A percentile compares a stretch with the other conserved stretches of the same genome.
phyloP scores from a whole-genome alignment of 1,140 invertebrate genomes.

The Anastrepha obliqua region DNA sequence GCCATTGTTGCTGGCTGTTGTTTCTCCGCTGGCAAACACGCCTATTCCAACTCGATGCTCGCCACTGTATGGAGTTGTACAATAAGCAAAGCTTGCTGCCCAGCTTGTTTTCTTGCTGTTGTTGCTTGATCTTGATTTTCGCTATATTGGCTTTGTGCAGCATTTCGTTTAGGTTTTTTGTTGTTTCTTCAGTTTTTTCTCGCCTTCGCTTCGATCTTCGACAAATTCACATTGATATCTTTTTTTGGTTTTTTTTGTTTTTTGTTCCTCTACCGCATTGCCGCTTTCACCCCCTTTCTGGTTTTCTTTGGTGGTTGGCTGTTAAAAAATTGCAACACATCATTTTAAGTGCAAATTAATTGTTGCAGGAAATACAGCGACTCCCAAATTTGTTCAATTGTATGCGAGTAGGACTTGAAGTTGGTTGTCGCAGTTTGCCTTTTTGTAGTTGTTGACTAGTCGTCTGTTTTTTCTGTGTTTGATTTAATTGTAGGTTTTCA shows the following conservation, averaged over 20 bases:
- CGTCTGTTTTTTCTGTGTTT: neutral
- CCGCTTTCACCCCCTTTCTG: neutral
- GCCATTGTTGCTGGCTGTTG: neutral
- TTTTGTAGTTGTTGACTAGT: neutral
- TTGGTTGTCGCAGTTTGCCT: neutral
- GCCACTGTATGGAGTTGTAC: neutral
- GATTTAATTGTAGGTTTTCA: neutral
- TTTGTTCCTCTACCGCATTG: neutral
- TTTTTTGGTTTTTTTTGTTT: neutral
- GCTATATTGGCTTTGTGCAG: constrained; percentile 7
- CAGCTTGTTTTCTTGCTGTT: constrained; percentile 9
- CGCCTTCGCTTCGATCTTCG: constrained; percentile 10
- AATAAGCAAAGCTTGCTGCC: neutral
- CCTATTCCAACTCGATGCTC: neutral
- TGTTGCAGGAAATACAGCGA: constrained; percentile 5
- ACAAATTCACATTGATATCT: constrained; percentile 22
- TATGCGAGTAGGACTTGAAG: neutral
- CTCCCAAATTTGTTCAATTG: neutral
- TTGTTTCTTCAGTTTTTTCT: neutral
- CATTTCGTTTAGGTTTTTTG: neutral
- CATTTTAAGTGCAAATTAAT: constrained; percentile 32
- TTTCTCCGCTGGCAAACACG: neutral
- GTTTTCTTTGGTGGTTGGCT: neutral
- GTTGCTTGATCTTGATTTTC: constrained; percentile 21
- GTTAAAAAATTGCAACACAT: constrained; percentile 15